Evolutionary conservation across 2,888 invertebrate species (phyloP).

Genomic region (Diplolepis rosae): DNA sequence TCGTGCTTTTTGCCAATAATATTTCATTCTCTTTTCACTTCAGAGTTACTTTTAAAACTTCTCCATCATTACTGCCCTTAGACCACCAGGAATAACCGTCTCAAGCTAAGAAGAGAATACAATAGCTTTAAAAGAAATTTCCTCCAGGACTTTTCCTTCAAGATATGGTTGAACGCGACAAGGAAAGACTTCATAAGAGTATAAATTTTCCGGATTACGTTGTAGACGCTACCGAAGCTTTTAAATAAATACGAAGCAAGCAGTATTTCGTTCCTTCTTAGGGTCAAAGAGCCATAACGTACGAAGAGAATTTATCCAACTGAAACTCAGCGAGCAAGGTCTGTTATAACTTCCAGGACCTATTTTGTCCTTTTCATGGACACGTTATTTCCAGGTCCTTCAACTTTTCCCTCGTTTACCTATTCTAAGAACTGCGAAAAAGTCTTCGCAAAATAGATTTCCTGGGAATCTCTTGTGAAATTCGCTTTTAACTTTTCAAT

Average conservation of each 20-base stretch:
- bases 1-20: background rate
- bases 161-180: conserved; percentile 27
- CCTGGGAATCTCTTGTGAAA: background rate
- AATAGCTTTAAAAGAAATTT: conserved; percentile 46
- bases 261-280: conserved; percentile 36
- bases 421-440: conserved; percentile 17
- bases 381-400: conserved; percentile 9
- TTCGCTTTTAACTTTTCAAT: conserved; percentile 1
- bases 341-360: conserved; percentile 14
- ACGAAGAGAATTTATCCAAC: conserved; percentile 27
- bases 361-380: conserved; percentile 13
- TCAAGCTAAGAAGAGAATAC: conserved; percentile 40
- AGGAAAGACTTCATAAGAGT: conserved; percentile 46
- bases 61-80: conserved; percentile 19
- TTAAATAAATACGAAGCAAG: conserved; percentile 54
- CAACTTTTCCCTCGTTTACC: conserved; percentile 1
- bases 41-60: conserved; percentile 8
- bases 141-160: conserved; percentile 16
- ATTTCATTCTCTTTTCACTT: conserved; percentile 10
- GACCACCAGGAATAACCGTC: conserved; percentile 25
- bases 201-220: conserved; percentile 54
- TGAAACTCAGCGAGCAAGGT: conserved; percentile 9
- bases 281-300: conserved; percentile 18
- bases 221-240: conserved; percentile 45
- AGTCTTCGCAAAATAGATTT: conserved; percentile 11